phyloP scores from a whole-genome alignment of 2,888 invertebrate genomes.

The Busseola fusca region DNA sequence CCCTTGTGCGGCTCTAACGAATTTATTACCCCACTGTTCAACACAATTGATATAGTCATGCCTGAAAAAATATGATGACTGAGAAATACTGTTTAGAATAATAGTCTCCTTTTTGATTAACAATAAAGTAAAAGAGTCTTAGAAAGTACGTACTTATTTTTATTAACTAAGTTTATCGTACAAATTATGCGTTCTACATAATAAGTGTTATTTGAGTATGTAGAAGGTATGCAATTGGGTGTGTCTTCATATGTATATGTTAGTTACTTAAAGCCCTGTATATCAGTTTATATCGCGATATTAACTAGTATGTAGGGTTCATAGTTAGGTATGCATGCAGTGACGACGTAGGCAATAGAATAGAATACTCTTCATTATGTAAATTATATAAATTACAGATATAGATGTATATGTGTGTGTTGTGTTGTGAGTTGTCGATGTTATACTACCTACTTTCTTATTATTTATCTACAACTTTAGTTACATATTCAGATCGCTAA shows the following conservation, averaged over 20 bases:
- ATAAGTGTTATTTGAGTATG: not conserved
- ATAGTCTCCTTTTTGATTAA: not conserved
- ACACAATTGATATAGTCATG: constrained; percentile 58
- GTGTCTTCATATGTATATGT: not conserved
- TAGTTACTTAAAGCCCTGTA: not conserved
- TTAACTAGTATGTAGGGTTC: too few species aligned
- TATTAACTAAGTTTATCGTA: not conserved
- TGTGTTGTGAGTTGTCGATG: too few species aligned
- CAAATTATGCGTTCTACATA: not conserved
- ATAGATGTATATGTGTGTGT: too few species aligned
- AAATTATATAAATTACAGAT: too few species aligned
- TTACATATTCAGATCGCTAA: not conserved
- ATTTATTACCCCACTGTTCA: constrained; percentile 70
- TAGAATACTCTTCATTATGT: too few species aligned
- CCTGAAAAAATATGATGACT: constrained; percentile 43
- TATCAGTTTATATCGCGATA: too few species aligned
- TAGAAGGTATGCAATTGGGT: not conserved
- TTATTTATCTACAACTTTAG: not conserved
- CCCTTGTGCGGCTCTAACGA: constrained; percentile 70
- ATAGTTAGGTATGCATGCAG: not conserved
- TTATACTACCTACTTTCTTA: not conserved
- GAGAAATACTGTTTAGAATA: constrained; percentile 25
- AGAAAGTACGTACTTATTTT: not conserved
- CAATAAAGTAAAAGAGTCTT: not conserved
- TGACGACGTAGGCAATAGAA: not conserved